Conservation (phyloP, 2,113 vertebrate genomes). For the Agelaius phoeniceus region DNA sequence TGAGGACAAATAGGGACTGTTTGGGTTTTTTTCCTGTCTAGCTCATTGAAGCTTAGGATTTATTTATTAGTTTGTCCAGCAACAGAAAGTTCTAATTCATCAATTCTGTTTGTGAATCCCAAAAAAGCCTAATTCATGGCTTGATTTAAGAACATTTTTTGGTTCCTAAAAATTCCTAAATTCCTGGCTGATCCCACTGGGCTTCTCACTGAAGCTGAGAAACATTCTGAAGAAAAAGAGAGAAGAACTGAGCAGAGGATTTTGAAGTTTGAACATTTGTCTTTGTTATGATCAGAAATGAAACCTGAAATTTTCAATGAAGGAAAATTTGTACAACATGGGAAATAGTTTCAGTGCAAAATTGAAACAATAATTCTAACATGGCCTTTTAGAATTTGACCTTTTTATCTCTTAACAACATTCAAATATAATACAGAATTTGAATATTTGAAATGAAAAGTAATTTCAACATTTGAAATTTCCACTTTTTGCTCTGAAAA, state of each 20-base stretch:
- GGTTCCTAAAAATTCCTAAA: neutral
- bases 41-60: neutral
- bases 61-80: neutral
- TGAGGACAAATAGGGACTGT: neutral
- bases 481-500: constrained; percentile 53
- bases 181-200: neutral
- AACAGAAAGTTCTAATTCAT: neutral
- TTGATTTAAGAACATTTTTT: neutral
- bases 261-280: constrained; percentile 21
- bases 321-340: constrained; percentile 52
- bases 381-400: constrained; percentile 59
- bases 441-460: constrained; percentile 64
- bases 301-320: constrained; percentile 58
- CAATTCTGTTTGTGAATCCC: neutral
- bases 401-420: constrained; percentile 66
- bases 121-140: neutral
- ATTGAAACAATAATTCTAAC: constrained; percentile 66
- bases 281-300: constrained; percentile 37
- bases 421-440: constrained; percentile 56
- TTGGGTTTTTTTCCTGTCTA: neutral
- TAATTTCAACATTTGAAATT: constrained; percentile 63
- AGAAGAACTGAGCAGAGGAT: neutral
- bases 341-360: constrained; percentile 39
- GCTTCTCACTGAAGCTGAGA: neutral
- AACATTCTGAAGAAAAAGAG: neutral